Conservation (phyloP, 1,140 invertebrate species). For the Drosophila tani region DNA sequence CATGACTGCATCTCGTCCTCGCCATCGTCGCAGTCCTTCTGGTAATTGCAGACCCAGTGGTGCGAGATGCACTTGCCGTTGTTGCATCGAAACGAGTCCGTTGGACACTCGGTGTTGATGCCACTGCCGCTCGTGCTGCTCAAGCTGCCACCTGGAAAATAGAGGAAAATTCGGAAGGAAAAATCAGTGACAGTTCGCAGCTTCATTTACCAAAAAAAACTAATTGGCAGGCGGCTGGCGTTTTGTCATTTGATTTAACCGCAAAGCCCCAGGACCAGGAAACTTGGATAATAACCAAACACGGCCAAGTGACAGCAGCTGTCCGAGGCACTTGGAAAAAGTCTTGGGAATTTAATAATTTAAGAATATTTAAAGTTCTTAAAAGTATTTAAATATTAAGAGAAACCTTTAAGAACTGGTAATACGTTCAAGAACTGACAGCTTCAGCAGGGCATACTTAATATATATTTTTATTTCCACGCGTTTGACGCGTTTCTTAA, state of each 20-base stretch:
- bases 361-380: background rate
- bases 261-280: constrained; percentile 14
- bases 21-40: constrained; percentile 94
- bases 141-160: constrained; percentile 55
- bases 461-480: too few species aligned
- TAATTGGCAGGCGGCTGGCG: constrained; percentile 35
- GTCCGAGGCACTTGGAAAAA: background rate
- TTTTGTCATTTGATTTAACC: constrained; percentile 56
- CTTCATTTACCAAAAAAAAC: constrained; percentile 14
- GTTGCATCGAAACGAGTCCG: constrained; percentile 91
- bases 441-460: too few species aligned
- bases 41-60: constrained; percentile 95
- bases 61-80: constrained; percentile 95
- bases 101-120: constrained; percentile 86
- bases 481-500: background rate
- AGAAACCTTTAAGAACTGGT: background rate
- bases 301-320: constrained; percentile 3
- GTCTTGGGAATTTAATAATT: background rate
- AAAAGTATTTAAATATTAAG: background rate
- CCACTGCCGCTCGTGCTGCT: constrained; percentile 35
- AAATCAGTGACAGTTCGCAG: constrained; percentile 15
- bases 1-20: constrained; percentile 96
- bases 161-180: background rate
- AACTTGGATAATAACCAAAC: constrained; percentile 36
- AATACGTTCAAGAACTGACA: background rate